Base-by-base conservation (phyloP, 2,888 invertebrate species). In the Azorinus chamasolen region DNA sequence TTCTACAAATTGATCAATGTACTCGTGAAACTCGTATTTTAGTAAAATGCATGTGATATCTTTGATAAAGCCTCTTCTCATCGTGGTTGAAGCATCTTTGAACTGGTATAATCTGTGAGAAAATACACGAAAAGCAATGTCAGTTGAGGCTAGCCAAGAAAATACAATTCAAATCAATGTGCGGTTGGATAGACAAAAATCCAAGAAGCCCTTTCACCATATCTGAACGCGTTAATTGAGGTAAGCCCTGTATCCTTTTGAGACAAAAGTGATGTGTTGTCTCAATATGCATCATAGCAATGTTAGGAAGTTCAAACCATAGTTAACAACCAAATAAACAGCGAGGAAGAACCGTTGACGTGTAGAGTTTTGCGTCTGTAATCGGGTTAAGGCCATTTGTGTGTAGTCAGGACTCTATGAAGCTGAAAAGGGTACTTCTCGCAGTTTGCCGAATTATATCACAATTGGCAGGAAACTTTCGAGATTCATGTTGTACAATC, bases 391-490 rank as follows among this genome's bases (percentile, higher is more conserved):
- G 46, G 20, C 46, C 46, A 20, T 18, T 18, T 8, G 18, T 5
- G 5, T 20, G 18, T 12, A 37, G 16, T 8, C 32, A 27, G 25
- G 32, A 37, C 16, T 43, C 32, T 41, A 43, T 12, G 24, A 57
- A 43, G 12, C 41, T 41, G 22, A 57, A 43, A 12, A 41, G 16
- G 4, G 57, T 41, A 12, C 57, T 39, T 57, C 57, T 57, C n/a
- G 43, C 43, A 22, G 57, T 24, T 57, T 57, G 57, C 12, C 24
- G 18, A 16, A 43, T 57, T 20, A 22, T 41, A 20, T 57, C 57
- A 22, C 32, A 20, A 22, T 24, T 43, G 2, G 14, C 20, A 12
- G 57, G 57, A n/a, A 32, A n/a, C 20, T 54, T 54, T 54, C 54
- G 14, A 27, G 12, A 27, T 14, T 25, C 2, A 20, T 32, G 16